Conservation (phyloP, 2,113 vertebrate genomes). For the Heterotilapia buettikoferi region DNA sequence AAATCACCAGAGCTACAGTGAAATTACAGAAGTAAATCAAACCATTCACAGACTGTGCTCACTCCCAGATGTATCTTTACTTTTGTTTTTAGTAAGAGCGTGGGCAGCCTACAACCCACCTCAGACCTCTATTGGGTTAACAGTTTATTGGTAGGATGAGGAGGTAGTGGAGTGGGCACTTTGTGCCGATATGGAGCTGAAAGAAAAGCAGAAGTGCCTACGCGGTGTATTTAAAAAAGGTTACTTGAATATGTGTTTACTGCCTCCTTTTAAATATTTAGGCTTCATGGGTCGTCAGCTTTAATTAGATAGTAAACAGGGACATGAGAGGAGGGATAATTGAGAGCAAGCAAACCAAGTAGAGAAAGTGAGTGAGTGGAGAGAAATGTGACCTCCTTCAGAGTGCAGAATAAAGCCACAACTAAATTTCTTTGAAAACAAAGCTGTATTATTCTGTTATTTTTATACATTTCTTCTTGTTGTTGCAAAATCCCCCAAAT, state of each 20-base stretch:
- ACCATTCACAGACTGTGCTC: slow-evolving; percentile 42
- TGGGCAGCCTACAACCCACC: slow-evolving; percentile 50
- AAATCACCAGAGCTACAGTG: slow-evolving; percentile 51
- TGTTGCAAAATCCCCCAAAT: background rate
- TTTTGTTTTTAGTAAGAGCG: slow-evolving; percentile 57
- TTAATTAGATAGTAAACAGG: slow-evolving; percentile 35
- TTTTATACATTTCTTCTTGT: background rate
- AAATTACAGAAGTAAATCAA: slow-evolving; percentile 67
- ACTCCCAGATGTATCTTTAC: slow-evolving; percentile 55
- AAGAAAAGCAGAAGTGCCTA: background rate
- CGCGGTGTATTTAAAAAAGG: slow-evolving; percentile 14
- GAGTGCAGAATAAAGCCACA: background rate
- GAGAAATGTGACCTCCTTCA: background rate
- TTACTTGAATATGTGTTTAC: slow-evolving; percentile 4
- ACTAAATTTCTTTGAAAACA: background rate
- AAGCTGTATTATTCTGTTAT: background rate
- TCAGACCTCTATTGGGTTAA: slow-evolving; percentile 34
- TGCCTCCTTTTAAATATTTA: slow-evolving; percentile 48
- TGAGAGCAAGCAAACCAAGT: background rate
- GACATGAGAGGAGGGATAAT: slow-evolving; percentile 6
- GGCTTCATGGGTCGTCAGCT: slow-evolving; percentile 4
- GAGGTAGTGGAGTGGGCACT: slow-evolving; percentile 28
- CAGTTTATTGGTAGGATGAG: slow-evolving; percentile 18
- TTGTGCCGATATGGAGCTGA: slow-evolving; percentile 1
- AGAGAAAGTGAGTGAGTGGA: background rate